These are phyloP conservation scores for Pseudomyrmex dendroicus DNA, from an alignment of 1,140 invertebrate species.

Conservation along the genomic window DNA sequence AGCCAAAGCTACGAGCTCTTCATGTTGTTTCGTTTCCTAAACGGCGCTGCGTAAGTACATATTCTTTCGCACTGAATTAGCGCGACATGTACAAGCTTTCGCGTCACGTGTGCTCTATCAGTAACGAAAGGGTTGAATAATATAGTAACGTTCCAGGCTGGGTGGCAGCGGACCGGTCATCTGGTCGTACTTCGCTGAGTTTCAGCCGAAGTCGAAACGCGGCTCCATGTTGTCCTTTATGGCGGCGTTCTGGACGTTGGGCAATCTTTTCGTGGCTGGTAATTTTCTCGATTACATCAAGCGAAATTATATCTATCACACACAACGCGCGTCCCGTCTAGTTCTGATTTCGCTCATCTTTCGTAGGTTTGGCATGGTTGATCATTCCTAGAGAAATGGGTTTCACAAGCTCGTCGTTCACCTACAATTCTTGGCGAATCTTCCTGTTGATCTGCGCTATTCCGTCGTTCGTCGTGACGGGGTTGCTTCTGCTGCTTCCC, in stretches of 20 bases:
- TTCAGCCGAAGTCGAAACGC: slow-evolving; percentile 94
- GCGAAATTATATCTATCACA: no score
- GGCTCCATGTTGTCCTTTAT: slow-evolving; percentile 96
- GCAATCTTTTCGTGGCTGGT: slow-evolving; percentile 94
- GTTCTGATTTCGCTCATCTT: neutral
- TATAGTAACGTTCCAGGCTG: slow-evolving; percentile 87
- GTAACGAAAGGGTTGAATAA: slow-evolving; percentile 45
- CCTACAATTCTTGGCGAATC: slow-evolving; percentile 96
- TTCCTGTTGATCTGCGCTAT: slow-evolving; percentile 94
- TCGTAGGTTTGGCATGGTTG: slow-evolving; percentile 92
- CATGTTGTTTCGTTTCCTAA: slow-evolving; percentile 95
- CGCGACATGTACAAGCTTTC: neutral
- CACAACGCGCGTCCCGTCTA: no score
- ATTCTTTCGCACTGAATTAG: neutral
- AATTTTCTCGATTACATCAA: slow-evolving; percentile 59
- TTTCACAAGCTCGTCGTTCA: slow-evolving; percentile 87
- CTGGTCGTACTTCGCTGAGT: slow-evolving; percentile 98
- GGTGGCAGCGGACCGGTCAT: slow-evolving; percentile 97
- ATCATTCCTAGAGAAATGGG: slow-evolving; percentile 93
- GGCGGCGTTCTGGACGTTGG: slow-evolving; percentile 97
- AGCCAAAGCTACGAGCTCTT: slow-evolving; percentile 94
- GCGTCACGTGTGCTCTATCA: slow-evolving; percentile 1
- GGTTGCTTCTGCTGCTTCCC: slow-evolving; percentile 93
- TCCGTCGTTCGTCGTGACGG: slow-evolving; percentile 93
- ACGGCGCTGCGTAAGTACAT: slow-evolving; percentile 94